Conservation (phyloP, 1,140 invertebrate species). For the Akabosia matsudoensis region DNA sequence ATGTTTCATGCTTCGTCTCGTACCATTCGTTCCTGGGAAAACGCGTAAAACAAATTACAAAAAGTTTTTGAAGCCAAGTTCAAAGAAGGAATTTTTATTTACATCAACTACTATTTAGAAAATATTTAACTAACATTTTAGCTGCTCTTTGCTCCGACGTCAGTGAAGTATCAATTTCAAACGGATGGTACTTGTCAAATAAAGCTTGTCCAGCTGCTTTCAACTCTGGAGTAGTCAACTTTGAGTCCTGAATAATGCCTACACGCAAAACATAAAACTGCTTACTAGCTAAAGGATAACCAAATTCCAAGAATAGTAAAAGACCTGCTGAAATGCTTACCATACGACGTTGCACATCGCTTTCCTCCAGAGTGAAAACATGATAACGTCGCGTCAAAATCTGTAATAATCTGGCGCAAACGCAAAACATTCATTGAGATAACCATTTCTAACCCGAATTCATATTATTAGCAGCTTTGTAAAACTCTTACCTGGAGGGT, state of each 20-base stretch:
- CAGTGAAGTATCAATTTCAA: neutral
- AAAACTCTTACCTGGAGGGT: slow-evolving; percentile 51
- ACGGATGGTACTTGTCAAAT: neutral
- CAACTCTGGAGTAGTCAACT: neutral
- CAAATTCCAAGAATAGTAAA: neutral
- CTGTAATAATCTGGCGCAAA: slow-evolving; percentile 68
- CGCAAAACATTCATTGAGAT: neutral
- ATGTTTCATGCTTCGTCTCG: neutral
- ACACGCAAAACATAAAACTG: neutral
- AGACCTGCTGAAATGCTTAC: slow-evolving; percentile 51
- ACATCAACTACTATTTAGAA: no score
- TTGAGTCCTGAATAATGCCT: neutral
- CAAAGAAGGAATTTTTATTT: no score
- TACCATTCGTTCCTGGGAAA: neutral
- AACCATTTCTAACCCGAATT: neutral
- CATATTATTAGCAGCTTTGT: neutral
- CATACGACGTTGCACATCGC: slow-evolving; percentile 66
- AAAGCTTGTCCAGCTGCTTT: neutral
- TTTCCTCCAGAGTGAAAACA: slow-evolving; percentile 67
- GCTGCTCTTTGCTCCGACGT: neutral
- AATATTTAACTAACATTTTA: neutral
- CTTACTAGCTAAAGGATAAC: neutral
- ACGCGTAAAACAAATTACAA: no score
- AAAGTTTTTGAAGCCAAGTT: no score
- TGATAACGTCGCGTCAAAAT: slow-evolving; percentile 79